Conservation (phyloP, 2,888 invertebrate genomes). For the Troides helena region DNA sequence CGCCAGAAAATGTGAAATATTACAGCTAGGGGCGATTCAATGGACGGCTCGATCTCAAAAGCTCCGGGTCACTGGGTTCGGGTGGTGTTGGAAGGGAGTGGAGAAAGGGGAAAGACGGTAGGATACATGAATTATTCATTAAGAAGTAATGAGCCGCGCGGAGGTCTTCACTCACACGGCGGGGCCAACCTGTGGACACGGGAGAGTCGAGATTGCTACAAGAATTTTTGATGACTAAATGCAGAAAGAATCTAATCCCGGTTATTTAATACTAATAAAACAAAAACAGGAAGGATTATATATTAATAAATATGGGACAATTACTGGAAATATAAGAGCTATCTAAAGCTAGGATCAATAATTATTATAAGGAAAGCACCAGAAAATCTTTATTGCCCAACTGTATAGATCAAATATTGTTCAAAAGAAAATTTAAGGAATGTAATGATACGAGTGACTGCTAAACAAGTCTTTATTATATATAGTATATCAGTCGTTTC, state of each 20-base stretch:
- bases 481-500: too few relatives aligned
- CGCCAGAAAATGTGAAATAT: conserved; percentile 33
- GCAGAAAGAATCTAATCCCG: not conserved
- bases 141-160: conserved; percentile 69
- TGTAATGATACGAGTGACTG: too few relatives aligned
- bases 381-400: too few relatives aligned
- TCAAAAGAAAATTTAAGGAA: too few relatives aligned
- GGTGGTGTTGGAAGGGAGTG: conserved; percentile 18
- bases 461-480: too few relatives aligned
- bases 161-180: conserved; percentile 33
- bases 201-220: conserved; percentile 16
- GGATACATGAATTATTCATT: conserved; percentile 67
- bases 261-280: not conserved
- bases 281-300: too few relatives aligned
- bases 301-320: too few relatives aligned
- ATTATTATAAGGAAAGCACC: too few relatives aligned
- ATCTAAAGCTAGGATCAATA: too few relatives aligned
- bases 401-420: too few relatives aligned
- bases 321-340: too few relatives aligned
- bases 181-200: conserved; percentile 11
- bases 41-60: conserved; percentile 28
- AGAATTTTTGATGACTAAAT: conserved; percentile 16
- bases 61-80: conserved; percentile 24
- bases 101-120: conserved; percentile 39
- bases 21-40: conserved; percentile 44